Conservation (phyloP, 2,797 vertebrate genomes). For the Cetoscarus ocellatus region DNA sequence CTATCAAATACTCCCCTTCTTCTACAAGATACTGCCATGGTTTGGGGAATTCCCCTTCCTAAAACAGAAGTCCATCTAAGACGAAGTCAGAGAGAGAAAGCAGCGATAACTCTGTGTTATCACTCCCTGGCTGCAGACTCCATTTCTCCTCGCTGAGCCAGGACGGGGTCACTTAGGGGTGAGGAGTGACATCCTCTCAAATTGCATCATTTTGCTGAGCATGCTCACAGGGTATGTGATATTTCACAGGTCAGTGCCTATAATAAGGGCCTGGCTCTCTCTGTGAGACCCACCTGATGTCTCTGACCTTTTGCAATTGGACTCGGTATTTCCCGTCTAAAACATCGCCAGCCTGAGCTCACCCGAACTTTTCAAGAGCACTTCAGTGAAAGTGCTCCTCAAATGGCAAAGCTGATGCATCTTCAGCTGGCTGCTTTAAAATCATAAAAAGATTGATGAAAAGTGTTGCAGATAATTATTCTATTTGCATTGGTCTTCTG, state of each 20-base stretch:
- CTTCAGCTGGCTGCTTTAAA: neutral
- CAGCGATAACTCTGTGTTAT: slow-evolving; percentile 32
- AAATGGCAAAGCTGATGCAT: slow-evolving; percentile 31
- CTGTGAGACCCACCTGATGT: slow-evolving; percentile 80
- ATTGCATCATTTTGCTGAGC: slow-evolving; percentile 85
- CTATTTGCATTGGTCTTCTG: neutral
- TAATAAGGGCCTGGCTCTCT: slow-evolving; percentile 75
- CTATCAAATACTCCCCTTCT: neutral
- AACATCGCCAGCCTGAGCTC: slow-evolving; percentile 29
- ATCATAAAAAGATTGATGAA: neutral
- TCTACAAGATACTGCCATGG: slow-evolving; percentile 15
- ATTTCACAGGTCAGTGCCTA: slow-evolving; percentile 85
- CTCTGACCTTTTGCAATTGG: slow-evolving; percentile 82
- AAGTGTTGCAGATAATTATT: neutral
- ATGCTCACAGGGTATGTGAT: slow-evolving; percentile 76
- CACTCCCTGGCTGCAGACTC: slow-evolving; percentile 37
- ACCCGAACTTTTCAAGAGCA: slow-evolving; percentile 53
- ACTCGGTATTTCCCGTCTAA: slow-evolving; percentile 73
- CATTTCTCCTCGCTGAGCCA: slow-evolving; percentile 38
- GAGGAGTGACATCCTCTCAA: slow-evolving; percentile 83
- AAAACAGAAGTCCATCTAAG: slow-evolving; percentile 11
- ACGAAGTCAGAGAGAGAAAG: neutral
- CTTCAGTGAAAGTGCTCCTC: slow-evolving; percentile 26
- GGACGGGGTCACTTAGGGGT: slow-evolving; percentile 71
- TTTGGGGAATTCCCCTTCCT: slow-evolving; percentile 38